Base-by-base conservation (phyloP, 2,888 invertebrate genomes). In the Pogonocherus hispidulus region DNA sequence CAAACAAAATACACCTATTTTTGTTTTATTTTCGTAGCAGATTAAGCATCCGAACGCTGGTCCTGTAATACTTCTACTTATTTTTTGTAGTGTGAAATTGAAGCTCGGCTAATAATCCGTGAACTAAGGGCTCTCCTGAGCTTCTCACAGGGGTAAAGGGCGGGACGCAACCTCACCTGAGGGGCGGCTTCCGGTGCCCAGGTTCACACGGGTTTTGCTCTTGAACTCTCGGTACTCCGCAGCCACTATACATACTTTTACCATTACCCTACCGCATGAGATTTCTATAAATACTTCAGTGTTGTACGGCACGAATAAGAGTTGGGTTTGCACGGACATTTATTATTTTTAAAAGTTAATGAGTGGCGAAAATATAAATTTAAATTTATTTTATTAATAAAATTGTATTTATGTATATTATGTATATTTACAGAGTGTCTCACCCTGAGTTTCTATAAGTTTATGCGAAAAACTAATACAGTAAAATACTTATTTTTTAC, bases 141-240 rank as follows among this genome's bases (percentile, higher is more conserved):
- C 82, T 83, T 82, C 83, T 82, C 82, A 82, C 80, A 81, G 81
- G 81, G 80, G 79, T 71, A 78, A 78, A 73, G 77, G 81, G 82
- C 79, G 80, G 80, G 76, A 75, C 72, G 52, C 65, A 71, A 70
- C 67, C 78, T 81, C 81, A 83, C 83, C 83, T 83, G 83, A 84
- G 80, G 83, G 84, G 83, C 81, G 83, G 82, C 78, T 84, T 84
- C 84, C 84, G 84, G 83, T 84, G 82, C 81, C 80, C 79, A 78
- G 77, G 82, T 84, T 84, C 84, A 83, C 84, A 84, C 84, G 79
- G 79, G 73, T 76, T 59, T 69, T 68, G 70, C 64, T 69, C 75
- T 60, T 60, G 60, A 60, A 60, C 19, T 60, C 60, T 60, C 60
- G 18, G 60, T 60, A 49, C 60, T 60, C 49, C n/a, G 49, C 51